phyloP scores from a whole-genome alignment of 37 sponge, comb jelly and placozoan genomes.

The Cliona cf. orientalis region DNA sequence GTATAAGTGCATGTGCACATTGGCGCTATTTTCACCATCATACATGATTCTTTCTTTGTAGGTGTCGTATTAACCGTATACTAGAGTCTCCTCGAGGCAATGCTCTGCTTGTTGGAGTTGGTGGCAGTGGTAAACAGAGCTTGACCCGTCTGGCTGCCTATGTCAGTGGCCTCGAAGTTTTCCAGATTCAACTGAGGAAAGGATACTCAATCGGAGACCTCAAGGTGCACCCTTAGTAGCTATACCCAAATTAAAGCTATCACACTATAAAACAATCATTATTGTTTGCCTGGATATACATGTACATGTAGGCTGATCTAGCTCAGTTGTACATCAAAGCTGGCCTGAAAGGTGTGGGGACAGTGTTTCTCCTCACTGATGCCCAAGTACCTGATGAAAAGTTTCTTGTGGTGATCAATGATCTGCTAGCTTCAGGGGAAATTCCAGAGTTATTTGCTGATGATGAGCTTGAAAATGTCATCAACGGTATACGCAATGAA shows the following conservation, averaged over 20 bases:
- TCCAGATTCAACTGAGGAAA: conserved; percentile 97
- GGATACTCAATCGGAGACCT: conserved; percentile 94
- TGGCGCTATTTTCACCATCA: neutral
- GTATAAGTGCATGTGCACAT: too few species aligned
- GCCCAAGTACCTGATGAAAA: conserved; percentile 94
- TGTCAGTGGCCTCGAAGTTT: conserved; percentile 94
- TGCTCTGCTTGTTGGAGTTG: conserved; percentile 97
- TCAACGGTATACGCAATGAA: conserved; percentile 89
- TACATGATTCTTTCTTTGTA: too few species aligned
- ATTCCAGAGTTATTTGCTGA: conserved; percentile 95
- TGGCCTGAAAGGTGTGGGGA: conserved; percentile 93
- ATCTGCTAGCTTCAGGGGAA: conserved; percentile 94
- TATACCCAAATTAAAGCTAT: too few species aligned
- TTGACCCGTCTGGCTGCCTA: conserved; percentile 95
- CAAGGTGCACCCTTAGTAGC: conserved; percentile 64
- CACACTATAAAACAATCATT: too few species aligned
- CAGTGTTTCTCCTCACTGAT: conserved; percentile 98
- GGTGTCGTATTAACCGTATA: conserved; percentile 98
- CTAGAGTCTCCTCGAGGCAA: conserved; percentile 98
- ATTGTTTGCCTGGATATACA: too few species aligned
- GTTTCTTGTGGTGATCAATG: conserved; percentile 95
- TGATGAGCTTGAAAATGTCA: conserved; percentile 89
- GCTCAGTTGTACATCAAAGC: conserved; percentile 95
- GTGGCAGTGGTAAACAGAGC: conserved; percentile 98
- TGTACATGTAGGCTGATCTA: conserved; percentile 71